These are phyloP conservation scores for Campoplex capitator DNA, from an alignment of 2,888 invertebrate genomes.

Conservation along the genomic window DNA sequence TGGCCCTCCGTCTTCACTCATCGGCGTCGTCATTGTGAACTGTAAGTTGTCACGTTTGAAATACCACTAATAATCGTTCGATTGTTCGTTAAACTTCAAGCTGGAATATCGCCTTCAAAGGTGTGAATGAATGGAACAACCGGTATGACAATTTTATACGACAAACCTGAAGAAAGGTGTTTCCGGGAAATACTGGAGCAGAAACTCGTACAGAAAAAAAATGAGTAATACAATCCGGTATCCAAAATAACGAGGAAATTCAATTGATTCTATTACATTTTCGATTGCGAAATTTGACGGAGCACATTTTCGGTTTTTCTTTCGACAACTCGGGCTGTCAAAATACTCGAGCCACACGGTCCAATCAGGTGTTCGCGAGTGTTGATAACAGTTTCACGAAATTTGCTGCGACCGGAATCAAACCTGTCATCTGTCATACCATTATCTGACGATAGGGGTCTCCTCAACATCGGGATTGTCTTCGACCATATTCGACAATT, in stretches of 20 bases:
- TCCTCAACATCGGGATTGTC: background rate
- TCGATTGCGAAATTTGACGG: background rate
- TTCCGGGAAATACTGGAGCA: constrained; percentile 26
- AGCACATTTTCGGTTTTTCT: background rate
- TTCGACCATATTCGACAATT: background rate
- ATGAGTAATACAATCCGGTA: constrained; percentile 18
- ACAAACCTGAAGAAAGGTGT: constrained; percentile 1
- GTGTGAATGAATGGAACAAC: background rate
- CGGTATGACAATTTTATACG: background rate
- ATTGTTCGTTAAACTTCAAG: too few relatives aligned
- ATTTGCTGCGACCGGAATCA: background rate
- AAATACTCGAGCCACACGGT: background rate
- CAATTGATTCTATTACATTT: background rate
- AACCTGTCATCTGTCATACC: background rate
- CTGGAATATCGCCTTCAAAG: background rate
- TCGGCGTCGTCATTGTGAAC: constrained; percentile 80
- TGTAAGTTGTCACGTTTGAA: background rate
- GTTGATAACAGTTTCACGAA: background rate
- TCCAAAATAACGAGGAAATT: background rate
- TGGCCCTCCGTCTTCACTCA: constrained; percentile 82
- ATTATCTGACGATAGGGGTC: background rate
- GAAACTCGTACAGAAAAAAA: constrained; percentile 2
- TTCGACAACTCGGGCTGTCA: constrained; percentile 16
- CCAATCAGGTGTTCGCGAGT: constrained; percentile 4
- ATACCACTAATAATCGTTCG: background rate